Percentiles rank a stretch among this genome's conserved stretches.
Conservation (phyloP, 1,140 invertebrate species). For the Halesus radiatus region DNA sequence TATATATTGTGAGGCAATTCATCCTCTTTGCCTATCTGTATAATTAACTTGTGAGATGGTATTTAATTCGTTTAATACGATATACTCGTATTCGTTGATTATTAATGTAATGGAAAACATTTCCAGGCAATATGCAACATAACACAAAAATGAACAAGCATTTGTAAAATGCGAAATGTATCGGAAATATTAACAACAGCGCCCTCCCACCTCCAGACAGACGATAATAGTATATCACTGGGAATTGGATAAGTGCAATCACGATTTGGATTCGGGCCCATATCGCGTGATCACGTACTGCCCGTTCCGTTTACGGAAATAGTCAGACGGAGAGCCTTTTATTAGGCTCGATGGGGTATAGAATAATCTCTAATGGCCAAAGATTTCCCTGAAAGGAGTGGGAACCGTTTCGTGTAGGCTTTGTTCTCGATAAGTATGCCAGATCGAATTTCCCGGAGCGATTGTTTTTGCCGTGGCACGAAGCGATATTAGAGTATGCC, state of each 20-base stretch:
- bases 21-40: no score
- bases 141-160: no score
- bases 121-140: no score
- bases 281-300: conserved; percentile 31
- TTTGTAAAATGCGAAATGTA: neutral
- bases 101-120: no score
- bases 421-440: conserved; percentile 30
- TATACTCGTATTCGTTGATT: no score
- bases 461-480: conserved; percentile 24
- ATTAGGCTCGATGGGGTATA: conserved; percentile 36
- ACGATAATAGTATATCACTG: conserved; percentile 31
- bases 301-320: conserved; percentile 23
- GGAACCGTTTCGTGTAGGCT: conserved; percentile 17
- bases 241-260: conserved; percentile 39
- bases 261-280: conserved; percentile 37
- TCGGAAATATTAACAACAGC: conserved; percentile 16
- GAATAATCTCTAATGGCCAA: conserved; percentile 39
- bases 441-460: conserved; percentile 29
- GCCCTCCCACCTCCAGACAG: neutral
- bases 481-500: neutral
- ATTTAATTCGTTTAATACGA: no score
- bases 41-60: no score
- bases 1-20: no score
- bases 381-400: conserved; percentile 24
- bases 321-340: conserved; percentile 25